Conservation (phyloP, 2,888 invertebrate species). For the Leptinotarsa juncta region DNA sequence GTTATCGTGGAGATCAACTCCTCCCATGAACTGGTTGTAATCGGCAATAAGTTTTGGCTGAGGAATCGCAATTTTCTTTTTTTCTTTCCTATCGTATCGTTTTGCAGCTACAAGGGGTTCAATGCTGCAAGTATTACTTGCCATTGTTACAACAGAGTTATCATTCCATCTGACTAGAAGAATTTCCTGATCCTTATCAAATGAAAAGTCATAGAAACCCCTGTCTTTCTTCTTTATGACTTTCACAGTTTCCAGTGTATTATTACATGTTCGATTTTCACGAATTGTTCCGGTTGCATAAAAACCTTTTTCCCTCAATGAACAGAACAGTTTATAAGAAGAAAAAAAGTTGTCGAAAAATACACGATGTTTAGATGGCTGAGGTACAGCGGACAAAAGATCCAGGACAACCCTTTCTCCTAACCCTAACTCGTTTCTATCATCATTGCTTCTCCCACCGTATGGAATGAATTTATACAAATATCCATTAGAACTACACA, state of each 20-base stretch:
- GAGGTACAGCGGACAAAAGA: slow-evolving; percentile 16
- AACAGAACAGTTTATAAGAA: slow-evolving; percentile 21
- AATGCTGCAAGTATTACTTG: slow-evolving; percentile 18
- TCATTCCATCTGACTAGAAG: slow-evolving; percentile 35
- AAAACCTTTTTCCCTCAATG: too few species aligned
- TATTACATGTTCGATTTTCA: slow-evolving; percentile 30
- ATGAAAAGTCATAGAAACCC: slow-evolving; percentile 30
- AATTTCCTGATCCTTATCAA: slow-evolving; percentile 23
- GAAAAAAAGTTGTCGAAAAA: slow-evolving; percentile 22
- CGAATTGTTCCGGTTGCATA: background rate
- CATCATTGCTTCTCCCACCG: slow-evolving; percentile 12
- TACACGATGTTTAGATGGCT: slow-evolving; percentile 17
- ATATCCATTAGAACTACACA: too few species aligned
- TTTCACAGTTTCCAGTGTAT: slow-evolving; percentile 26
- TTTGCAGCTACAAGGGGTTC: slow-evolving; percentile 21
- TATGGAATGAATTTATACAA: slow-evolving; percentile 15
- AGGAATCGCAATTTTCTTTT: slow-evolving; percentile 22
- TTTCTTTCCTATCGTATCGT: slow-evolving; percentile 11
- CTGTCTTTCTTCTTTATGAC: slow-evolving; percentile 14
- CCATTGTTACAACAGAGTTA: slow-evolving; percentile 31
- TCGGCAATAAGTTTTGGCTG: slow-evolving; percentile 21
- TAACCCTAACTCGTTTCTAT: slow-evolving; percentile 9
- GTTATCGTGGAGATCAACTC: slow-evolving; percentile 1
- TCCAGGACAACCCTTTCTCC: slow-evolving; percentile 18
- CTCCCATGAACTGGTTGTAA: background rate